These are phyloP conservation scores for Piprites chloris DNA, from an alignment of 2,113 vertebrate species.

Conservation along the genomic window DNA sequence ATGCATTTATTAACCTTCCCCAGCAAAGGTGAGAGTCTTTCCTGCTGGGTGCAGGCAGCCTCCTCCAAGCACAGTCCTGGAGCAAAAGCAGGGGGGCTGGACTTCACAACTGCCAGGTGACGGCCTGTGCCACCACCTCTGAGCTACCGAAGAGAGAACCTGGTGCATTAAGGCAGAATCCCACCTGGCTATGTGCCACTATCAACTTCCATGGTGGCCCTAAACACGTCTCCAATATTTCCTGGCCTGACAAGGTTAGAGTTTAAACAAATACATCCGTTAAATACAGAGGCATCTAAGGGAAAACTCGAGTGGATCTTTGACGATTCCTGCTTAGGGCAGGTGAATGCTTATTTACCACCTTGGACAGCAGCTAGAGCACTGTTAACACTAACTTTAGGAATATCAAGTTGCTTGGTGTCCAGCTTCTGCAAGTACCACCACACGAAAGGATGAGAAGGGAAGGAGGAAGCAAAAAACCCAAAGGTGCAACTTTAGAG, in stretches of 20 bases:
- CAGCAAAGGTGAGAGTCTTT: neutral
- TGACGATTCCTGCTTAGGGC: neutral
- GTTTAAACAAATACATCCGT: neutral
- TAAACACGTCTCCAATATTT: neutral
- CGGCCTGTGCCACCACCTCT: neutral
- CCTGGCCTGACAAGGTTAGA: neutral
- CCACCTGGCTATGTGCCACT: neutral
- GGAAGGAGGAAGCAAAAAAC: neutral
- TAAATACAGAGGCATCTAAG: neutral
- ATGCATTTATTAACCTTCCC: constrained; percentile 36
- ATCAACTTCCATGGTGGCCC: neutral
- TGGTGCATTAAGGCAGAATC: neutral
- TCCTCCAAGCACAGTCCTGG: neutral
- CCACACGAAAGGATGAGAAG: neutral
- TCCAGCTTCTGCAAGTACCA: neutral
- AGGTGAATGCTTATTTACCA: neutral
- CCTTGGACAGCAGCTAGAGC: neutral
- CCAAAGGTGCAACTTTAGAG: neutral
- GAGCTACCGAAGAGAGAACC: neutral
- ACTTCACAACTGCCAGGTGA: neutral
- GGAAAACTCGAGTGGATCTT: neutral
- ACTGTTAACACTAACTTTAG: neutral
- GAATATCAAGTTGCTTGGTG: neutral
- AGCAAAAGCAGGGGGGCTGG: neutral
- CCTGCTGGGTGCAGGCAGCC: neutral